Conservation (phyloP, 2,888 invertebrate species). For the Philonicus albiceps region DNA sequence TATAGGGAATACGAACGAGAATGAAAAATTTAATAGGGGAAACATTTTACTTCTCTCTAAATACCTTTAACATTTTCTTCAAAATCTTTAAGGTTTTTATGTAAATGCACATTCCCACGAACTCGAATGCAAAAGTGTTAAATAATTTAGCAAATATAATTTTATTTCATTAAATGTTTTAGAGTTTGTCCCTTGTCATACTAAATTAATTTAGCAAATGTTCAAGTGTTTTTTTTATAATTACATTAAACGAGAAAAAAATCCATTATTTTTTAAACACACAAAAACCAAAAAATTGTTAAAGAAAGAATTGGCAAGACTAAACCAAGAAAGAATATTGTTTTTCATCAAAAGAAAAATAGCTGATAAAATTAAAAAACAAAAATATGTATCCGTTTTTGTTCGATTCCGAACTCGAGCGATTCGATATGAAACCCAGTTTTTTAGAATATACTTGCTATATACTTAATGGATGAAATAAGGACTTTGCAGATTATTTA, state of each 20-base stretch:
- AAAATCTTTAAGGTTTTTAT: not conserved
- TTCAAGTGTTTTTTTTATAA: not conserved
- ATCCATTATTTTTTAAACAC: not conserved
- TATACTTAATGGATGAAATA: not conserved
- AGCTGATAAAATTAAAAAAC: not conserved
- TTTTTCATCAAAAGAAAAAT: not conserved
- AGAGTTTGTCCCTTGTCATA: not conserved
- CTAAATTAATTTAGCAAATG: constrained; percentile 3
- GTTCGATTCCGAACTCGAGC: not conserved
- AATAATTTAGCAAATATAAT: not conserved
- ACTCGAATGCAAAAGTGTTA: not conserved
- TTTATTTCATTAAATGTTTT: not conserved
- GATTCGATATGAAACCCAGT: not conserved
- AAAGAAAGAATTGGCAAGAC: not conserved
- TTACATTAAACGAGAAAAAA: not conserved
- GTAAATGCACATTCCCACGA: not conserved
- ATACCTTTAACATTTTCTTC: not conserved
- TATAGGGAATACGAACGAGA: not conserved
- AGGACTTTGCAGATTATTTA: not conserved
- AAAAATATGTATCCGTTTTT: not conserved
- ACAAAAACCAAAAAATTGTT: not conserved
- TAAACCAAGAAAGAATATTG: not conserved
- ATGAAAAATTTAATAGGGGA: not conserved
- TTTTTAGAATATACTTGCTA: constrained; percentile 10
- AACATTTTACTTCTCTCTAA: not conserved